Evolutionary conservation across 1,140 invertebrate genomes (phyloP).

Genomic region (Nasonia longicornis): DNA sequence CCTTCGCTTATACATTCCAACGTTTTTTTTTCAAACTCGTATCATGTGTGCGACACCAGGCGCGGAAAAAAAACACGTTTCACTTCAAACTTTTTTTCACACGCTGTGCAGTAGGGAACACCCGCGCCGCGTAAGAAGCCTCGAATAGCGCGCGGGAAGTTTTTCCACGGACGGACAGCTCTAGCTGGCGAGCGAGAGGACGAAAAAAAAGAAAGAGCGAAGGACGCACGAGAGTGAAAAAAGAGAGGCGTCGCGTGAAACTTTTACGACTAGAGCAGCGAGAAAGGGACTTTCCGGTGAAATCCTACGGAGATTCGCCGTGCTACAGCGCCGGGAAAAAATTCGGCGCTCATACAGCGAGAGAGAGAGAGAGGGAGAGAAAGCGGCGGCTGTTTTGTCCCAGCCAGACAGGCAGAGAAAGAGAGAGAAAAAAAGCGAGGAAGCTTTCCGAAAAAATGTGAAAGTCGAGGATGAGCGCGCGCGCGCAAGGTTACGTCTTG

Average conservation of each 20-base stretch:
- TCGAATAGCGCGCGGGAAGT: slow-evolving; percentile 5
- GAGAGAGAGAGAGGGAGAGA: slow-evolving; percentile 51
- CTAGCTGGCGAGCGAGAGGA: not conserved
- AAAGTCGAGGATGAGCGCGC: slow-evolving; percentile 56
- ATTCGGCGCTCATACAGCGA: slow-evolving; percentile 16
- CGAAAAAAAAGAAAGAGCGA: slow-evolving; percentile 10
- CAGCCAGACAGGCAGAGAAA: slow-evolving; percentile 39
- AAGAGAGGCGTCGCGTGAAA: slow-evolving; percentile 35
- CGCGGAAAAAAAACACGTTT: slow-evolving; percentile 13
- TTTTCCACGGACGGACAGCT: not conserved
- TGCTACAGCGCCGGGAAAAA: slow-evolving; percentile 39
- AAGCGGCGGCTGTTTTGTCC: slow-evolving; percentile 48
- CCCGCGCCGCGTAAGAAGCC: slow-evolving; percentile 16
- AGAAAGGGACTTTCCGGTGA: slow-evolving; percentile 44
- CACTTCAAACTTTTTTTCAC: not conserved
- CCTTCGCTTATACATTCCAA: not conserved
- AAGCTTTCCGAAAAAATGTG: slow-evolving; percentile 63
- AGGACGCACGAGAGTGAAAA: not conserved
- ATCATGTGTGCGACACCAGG: not conserved
- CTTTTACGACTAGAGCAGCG: slow-evolving; percentile 48
- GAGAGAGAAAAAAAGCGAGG: slow-evolving; percentile 53
- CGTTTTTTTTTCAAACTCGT: not conserved
- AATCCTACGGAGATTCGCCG: slow-evolving; percentile 37
- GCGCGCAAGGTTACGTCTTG: slow-evolving; percentile 40
- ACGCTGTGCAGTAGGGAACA: slow-evolving; percentile 6